Base-by-base conservation (phyloP, 2,888 invertebrate genomes). In the Eristalinus aeneus region DNA sequence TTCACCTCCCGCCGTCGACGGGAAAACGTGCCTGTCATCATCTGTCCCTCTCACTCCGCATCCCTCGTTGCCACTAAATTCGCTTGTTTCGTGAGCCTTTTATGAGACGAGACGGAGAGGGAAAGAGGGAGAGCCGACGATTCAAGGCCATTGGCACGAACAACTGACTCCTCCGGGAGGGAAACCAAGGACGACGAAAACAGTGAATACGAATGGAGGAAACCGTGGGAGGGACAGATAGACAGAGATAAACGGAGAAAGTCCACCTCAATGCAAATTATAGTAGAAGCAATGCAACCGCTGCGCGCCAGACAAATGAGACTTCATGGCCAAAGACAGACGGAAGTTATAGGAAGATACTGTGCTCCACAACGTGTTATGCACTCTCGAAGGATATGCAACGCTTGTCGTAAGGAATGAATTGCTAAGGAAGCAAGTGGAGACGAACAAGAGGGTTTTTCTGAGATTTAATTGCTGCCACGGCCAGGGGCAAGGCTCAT, bases 261-360 rank as follows among this genome's bases (percentile, higher is more conserved):
- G 63, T 69, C 76, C 76, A 2, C 46, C 46, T 58, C 85, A 85
- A 80, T 80, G 80, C 76, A 85, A 85, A 85, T 82, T 46, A 54
- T 71, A 74, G 60, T 34, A 72, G n/a, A 9, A 32, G 16, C 20
- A 65, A 20, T 20, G 60, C 53, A 73, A 23, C 12, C 65, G 20
- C 12, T 31, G 34, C 11, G 20, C 63, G 6, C 16, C 71, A 75
- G 80, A 76, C 76, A 85, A 85, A 85, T 85, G 76, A 81, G 76
- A 85, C 72, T 85, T 81, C 76, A 81, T 81, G 61, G 68, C 76
- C 61, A 32, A 58, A 77, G 58, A 75, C 74, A 54, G 80, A 77
- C 80, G 60, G 68, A 85, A 80, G 76, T 76, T 76, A 85, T 77
- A 64, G 72, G 53, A 73, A 60, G 68, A 76, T 69, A 73, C 36